Evolutionary conservation across 1,140 invertebrate species (phyloP).

Genomic region (Dendroctonus ponderosae): DNA sequence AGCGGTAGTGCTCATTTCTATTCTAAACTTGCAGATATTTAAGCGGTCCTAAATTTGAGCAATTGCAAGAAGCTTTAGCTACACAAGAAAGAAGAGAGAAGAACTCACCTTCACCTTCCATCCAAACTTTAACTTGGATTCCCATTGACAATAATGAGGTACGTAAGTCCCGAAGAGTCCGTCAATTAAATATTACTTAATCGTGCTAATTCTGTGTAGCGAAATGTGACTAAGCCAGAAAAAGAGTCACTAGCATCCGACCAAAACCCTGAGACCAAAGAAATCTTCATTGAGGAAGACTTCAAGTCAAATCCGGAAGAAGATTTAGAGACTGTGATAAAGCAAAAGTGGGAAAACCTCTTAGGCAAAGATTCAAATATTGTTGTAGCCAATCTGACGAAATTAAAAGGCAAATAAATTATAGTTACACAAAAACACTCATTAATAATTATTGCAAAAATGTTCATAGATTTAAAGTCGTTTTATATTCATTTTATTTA

Average conservation of each 20-base stretch:
- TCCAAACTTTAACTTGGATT: constrained; percentile 72
- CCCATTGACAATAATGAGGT: constrained; percentile 54
- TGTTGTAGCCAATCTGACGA: constrained; percentile 77
- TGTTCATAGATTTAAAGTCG: background rate
- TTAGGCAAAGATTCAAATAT: constrained; percentile 70
- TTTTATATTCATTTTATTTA: background rate
- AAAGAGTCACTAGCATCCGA: constrained; percentile 39
- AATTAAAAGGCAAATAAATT: constrained; percentile 65
- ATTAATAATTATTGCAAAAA: too few species aligned
- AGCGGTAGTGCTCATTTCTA: background rate
- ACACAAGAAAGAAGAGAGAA: constrained; percentile 62
- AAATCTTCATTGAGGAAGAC: constrained; percentile 58
- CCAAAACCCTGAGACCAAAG: constrained; percentile 56
- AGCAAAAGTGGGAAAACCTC: constrained; percentile 70
- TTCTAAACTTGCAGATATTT: constrained; percentile 59
- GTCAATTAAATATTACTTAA: too few species aligned
- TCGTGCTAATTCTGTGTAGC: too few species aligned
- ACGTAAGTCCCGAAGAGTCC: background rate
- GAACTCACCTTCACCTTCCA: constrained; percentile 66
- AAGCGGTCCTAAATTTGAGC: constrained; percentile 84
- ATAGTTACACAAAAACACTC: background rate
- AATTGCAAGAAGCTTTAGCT: constrained; percentile 79
- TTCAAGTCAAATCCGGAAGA: constrained; percentile 53
- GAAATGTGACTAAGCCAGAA: too few species aligned
- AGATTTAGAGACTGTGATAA: constrained; percentile 59